Evolutionary conservation across 1,140 invertebrate species (phyloP), one percentile per base, ranked within the genome.

Genomic region (Drosophila erecta): DNA sequence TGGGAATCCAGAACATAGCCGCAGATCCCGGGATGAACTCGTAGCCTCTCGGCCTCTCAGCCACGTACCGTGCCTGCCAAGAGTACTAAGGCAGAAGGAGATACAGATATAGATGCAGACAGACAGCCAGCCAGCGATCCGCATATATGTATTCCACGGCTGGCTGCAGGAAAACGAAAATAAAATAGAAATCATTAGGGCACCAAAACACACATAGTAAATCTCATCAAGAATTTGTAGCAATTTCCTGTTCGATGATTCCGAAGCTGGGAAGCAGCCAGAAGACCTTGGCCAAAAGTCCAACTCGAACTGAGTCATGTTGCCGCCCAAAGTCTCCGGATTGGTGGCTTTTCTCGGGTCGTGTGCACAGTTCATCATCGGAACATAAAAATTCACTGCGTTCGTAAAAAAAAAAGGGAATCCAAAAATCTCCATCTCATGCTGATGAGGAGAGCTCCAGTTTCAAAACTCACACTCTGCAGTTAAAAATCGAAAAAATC

Each of bases 331-430:
- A 75, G 75, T 55, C 66, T n/a, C 20, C 43, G 69, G 64, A 44
- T 43, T 54, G 64, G 38, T 66, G 58, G 30, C 49, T 43, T 43
- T 66, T 37, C 50, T 76, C n/a, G 72, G 71, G 47, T 61, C 79
- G 83, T 86, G 83, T 87, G 84, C 84, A 84, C 79, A 89, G 84
- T 89, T 89, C 84, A 89, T 89, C 84, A 84, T 89, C 61, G 79
- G 57, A 89, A 89, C 84, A 89, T 89, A 89, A 89, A 89, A 89
- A 89, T 89, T 89, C 84, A 89, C 84, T 89, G 84, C 84, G 79
- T 89, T 85, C 79, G 60, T 85, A 83, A 85, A 50, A 64, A 69
- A 41, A 64, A 44, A 53, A 54, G 22, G 49, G 59, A 43, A 43
- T 53, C 43, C 64, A 69, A 75, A 71, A 89, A 84, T 84, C 80